Base-by-base conservation (phyloP, 2,888 invertebrate genomes). In the Philereme transversata region DNA sequence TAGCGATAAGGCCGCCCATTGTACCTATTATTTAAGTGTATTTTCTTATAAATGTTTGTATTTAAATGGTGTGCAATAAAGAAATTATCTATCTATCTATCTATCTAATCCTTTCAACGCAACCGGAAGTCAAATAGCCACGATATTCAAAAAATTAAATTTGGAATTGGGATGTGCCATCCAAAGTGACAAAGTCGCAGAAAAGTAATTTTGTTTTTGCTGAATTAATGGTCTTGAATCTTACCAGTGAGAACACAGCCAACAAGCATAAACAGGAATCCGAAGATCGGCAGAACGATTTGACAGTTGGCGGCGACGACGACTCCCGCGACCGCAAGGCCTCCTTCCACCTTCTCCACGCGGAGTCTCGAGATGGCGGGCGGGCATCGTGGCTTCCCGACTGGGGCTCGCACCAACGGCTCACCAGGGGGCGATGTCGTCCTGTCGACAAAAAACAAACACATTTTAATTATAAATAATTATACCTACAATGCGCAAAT, bases 261-360 rank as follows among this genome's bases (percentile, higher is more conserved):
- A 61, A 95, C 95, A 62, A 96, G 93, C 84, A 96, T 93, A 82
- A 96, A 96, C 62, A 96, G 92, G 81, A 95, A 95, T 51, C 96
- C 96, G 82, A 96, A 96, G 70, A 95, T 95, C 36, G 96, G 96
- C 68, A 96, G 90, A 64, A 96, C 95, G 70, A 96, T 95, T 84
- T 96, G 96, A 82, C 96, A 96, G 86, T 96, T 96, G 69, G 96
- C 95, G 43, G 96, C 96, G 47, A 96, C 94, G 11, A 96, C 95
- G 55, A 96, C 95, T 4, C 96, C 96, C 8, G 96, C 96, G 47
- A 96, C 95, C 83, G 96, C 95, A 61, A 96, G 90, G 34, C 96
- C 96, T 52, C 95, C 96, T 79, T 96, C 96, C 82, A 96, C 95
- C 84, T 95, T 96, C 87, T 96, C 96, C 68, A 96, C 95, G 67